Evolutionary conservation across 53 echinoderm and acorn worm genomes (phyloP).

Genomic region (Antedon mediterranea): DNA sequence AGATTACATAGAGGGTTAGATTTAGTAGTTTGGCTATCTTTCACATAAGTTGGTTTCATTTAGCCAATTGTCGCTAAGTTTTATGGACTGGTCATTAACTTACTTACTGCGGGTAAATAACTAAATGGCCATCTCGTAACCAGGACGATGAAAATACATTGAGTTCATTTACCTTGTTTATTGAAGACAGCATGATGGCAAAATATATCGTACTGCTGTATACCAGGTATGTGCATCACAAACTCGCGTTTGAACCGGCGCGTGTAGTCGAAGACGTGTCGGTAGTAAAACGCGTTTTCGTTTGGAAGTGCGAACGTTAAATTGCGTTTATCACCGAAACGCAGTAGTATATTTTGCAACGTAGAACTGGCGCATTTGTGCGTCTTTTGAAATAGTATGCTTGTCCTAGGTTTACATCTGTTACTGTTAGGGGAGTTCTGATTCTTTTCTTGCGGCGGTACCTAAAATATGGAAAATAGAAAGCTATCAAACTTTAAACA

Average conservation of each 20-base stretch:
- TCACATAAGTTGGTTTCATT: too few species aligned
- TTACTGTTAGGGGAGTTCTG: background rate
- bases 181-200: constrained; percentile 54
- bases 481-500: too few species aligned
- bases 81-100: too few species aligned
- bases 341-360: constrained; percentile 79
- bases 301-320: constrained; percentile 56
- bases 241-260: constrained; percentile 25
- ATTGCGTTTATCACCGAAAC: constrained; percentile 70
- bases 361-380: constrained; percentile 96
- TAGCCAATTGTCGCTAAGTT: too few species aligned
- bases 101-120: too few species aligned
- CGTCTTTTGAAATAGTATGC: constrained; percentile 74
- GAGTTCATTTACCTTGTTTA: constrained; percentile 10
- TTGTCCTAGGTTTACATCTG: constrained; percentile 38
- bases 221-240: constrained; percentile 28
- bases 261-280: constrained; percentile 37
- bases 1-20: too few species aligned
- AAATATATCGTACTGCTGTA: constrained; percentile 58
- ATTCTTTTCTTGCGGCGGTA: background rate
- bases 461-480: too few species aligned
- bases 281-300: constrained; percentile 32
- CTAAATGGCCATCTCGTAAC: too few species aligned
- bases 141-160: too few species aligned
- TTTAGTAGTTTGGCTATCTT: too few species aligned